phyloP scores from a whole-genome alignment of 2,888 invertebrate species.

The Plebejus argus region DNA sequence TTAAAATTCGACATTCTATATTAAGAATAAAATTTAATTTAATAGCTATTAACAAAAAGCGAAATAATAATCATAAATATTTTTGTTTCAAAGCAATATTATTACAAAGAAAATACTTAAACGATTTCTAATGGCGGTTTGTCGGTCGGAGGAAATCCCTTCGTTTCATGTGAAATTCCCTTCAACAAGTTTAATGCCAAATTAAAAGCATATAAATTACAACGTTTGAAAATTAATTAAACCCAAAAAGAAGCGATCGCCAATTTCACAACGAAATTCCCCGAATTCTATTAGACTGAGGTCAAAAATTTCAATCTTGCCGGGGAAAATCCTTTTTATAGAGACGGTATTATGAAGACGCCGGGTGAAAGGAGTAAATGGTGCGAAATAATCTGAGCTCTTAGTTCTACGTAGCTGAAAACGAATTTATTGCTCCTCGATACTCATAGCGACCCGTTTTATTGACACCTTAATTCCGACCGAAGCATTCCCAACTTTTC shows the following conservation, averaged over 20 bases:
- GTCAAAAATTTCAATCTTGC: slow-evolving; percentile 67
- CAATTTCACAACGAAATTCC: slow-evolving; percentile 43
- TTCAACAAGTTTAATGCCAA: neutral
- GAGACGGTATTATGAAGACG: slow-evolving; percentile 71
- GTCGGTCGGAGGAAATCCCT: neutral
- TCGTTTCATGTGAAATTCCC: neutral
- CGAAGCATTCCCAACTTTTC: slow-evolving; percentile 36
- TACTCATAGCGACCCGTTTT: slow-evolving; percentile 63
- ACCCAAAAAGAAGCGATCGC: slow-evolving; percentile 33
- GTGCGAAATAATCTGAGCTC: slow-evolving; percentile 78
- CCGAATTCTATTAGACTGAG: slow-evolving; percentile 61
- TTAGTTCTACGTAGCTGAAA: slow-evolving; percentile 75
- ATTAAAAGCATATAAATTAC: slow-evolving; percentile 10
- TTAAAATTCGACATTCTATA: neutral
- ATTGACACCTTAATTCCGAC: slow-evolving; percentile 65
- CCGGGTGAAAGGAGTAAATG: slow-evolving; percentile 77
- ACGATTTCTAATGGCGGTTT: slow-evolving; percentile 8
- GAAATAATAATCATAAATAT: neutral
- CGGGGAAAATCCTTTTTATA: slow-evolving; percentile 65
- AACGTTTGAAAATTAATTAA: slow-evolving; percentile 29
- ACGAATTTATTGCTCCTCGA: slow-evolving; percentile 75
- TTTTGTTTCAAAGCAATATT: neutral
- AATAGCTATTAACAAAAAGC: no score
- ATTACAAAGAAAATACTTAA: neutral
- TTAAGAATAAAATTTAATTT: no score